These are phyloP conservation scores for Mormyrus hasselquistii DNA, from an alignment of 2,797 vertebrate species.

Conservation along the genomic window DNA sequence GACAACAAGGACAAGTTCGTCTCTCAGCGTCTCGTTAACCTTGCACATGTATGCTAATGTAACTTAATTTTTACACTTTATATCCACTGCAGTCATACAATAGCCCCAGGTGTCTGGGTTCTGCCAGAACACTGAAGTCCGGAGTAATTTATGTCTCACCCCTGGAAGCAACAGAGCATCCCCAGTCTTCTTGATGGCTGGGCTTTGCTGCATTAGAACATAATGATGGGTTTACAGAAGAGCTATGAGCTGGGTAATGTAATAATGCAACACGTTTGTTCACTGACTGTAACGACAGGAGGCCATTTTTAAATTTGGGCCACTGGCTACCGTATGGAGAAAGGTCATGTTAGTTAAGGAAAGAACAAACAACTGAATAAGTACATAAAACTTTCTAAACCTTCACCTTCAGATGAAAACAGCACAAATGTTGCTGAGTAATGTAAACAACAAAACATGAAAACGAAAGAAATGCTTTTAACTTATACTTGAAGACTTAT, in stretches of 20 bases:
- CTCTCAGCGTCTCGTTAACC: neutral
- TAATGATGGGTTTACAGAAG: conserved; percentile 20
- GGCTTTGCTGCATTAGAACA: conserved; percentile 13
- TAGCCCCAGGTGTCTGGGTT: conserved; percentile 34
- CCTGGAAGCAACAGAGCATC: neutral
- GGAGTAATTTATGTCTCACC: neutral
- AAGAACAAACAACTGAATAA: neutral
- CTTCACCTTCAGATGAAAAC: neutral
- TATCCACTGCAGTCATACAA: conserved; percentile 55
- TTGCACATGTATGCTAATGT: conserved; percentile 40
- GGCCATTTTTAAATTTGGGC: conserved; percentile 13
- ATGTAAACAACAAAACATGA: neutral
- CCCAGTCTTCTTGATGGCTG: neutral
- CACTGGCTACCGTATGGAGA: neutral
- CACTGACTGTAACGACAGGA: neutral
- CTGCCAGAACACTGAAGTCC: neutral
- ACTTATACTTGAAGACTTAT: neutral
- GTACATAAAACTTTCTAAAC: neutral
- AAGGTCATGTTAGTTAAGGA: neutral
- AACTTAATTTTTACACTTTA: conserved; percentile 56
- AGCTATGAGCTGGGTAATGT: conserved; percentile 16
- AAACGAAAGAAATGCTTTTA: neutral
- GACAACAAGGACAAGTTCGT: neutral
- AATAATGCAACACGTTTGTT: conserved; percentile 1
- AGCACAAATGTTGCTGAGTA: neutral